Conservation (phyloP, 2,888 invertebrate genomes). For the Hofmannophila pseudospretella region DNA sequence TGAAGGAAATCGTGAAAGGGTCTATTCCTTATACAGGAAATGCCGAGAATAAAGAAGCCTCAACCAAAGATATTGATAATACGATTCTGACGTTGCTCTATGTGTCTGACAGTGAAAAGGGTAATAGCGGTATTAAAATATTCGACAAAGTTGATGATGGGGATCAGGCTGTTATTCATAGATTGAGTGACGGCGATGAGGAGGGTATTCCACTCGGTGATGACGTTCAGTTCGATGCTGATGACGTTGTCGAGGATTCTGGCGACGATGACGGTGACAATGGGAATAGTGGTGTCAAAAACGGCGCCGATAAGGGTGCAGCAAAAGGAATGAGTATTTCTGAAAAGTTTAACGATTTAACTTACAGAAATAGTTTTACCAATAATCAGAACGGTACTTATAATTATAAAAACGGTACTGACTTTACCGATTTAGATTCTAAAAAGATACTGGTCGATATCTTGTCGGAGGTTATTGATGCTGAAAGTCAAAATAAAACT, state of each 20-base stretch:
- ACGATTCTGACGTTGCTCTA: slow-evolving; percentile 31
- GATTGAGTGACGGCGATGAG: slow-evolving; percentile 14
- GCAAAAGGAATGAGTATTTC: not conserved
- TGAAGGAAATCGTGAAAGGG: slow-evolving; percentile 23
- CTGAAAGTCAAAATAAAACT: not conserved
- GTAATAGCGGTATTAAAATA: slow-evolving; percentile 7
- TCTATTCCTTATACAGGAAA: not conserved
- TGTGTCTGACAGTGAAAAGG: slow-evolving; percentile 32
- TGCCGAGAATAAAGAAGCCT: slow-evolving; percentile 8
- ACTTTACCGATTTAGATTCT: not conserved
- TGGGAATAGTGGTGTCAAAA: not conserved
- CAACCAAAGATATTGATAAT: slow-evolving; percentile 16
- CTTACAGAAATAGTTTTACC: not conserved
- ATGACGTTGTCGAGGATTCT: not conserved
- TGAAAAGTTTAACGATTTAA: not conserved
- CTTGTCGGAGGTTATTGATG: not conserved
- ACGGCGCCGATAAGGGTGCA: not conserved
- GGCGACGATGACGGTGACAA: not conserved
- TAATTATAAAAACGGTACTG: not conserved
- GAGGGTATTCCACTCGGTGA: not conserved
- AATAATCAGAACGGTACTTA: not conserved
- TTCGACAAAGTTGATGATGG: slow-evolving; percentile 13
- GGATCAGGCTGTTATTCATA: slow-evolving; percentile 12
- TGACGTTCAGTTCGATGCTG: too few relatives aligned
- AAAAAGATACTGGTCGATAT: not conserved